Conservation (phyloP, 2,797 vertebrate species). For the Telmatherina bonti region DNA sequence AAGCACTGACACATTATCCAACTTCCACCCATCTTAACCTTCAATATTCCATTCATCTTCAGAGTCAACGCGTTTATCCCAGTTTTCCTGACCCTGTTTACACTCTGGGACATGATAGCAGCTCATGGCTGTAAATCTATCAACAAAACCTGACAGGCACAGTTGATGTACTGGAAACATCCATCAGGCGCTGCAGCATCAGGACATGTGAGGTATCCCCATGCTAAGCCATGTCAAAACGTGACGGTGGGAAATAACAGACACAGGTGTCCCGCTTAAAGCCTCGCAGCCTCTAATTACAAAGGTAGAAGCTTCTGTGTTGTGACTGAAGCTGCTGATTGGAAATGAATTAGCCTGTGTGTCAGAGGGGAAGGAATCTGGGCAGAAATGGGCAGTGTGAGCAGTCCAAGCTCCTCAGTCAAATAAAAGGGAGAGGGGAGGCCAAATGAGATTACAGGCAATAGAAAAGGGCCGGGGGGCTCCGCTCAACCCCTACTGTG, state of each 20-base stretch:
- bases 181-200: conserved; percentile 48
- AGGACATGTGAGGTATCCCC: conserved; percentile 13
- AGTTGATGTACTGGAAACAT: conserved; percentile 52
- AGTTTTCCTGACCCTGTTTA: conserved; percentile 50
- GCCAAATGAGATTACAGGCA: conserved; percentile 93
- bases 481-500: conserved; percentile 96
- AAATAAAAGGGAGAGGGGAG: conserved; percentile 84
- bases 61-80: conserved; percentile 18
- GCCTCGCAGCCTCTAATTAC: conserved; percentile 42
- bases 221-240: conserved; percentile 20
- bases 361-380: conserved; percentile 80
- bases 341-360: conserved; percentile 76
- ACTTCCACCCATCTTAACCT: conserved; percentile 53
- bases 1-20: conserved; percentile 70
- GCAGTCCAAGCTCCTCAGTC: conserved; percentile 79
- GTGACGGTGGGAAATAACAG: conserved; percentile 40
- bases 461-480: conserved; percentile 90
- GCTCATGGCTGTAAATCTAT: conserved; percentile 52
- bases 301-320: conserved; percentile 63
- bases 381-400: conserved; percentile 79
- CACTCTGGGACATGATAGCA: conserved; percentile 46
- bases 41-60: conserved; percentile 41
- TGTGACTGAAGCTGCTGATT: conserved; percentile 66
- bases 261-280: conserved; percentile 55
- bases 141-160: conserved; percentile 40